Conservation (phyloP, 2,113 vertebrate species). For the Paratilapia polleni region DNA sequence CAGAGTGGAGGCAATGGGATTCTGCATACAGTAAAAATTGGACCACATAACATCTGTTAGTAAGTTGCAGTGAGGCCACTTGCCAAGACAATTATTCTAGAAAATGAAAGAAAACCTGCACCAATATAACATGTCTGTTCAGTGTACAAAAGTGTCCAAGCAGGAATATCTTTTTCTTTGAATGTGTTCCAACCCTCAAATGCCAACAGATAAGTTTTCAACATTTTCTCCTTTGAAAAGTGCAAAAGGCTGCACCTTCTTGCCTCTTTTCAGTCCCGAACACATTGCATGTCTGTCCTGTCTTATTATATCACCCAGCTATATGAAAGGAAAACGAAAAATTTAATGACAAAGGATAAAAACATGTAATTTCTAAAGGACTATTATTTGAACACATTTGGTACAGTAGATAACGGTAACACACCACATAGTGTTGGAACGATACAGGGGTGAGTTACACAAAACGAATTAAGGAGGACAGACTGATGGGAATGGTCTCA, state of each 20-base stretch:
- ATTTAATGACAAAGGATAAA: background rate
- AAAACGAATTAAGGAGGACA: constrained; percentile 13
- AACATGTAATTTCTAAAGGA: background rate
- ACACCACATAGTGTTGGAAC: background rate
- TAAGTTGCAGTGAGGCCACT: background rate
- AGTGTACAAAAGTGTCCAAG: constrained; percentile 20
- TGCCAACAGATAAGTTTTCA: background rate
- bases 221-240: background rate
- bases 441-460: background rate
- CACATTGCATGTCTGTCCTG: background rate
- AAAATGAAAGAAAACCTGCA: background rate
- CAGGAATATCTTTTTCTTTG: constrained; percentile 1
- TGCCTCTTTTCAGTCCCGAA: background rate
- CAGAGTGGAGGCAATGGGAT: background rate
- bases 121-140: constrained; percentile 14
- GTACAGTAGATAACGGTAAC: background rate
- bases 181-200: constrained; percentile 4
- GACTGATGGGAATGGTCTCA: background rate
- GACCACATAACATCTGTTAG: constrained; percentile 20
- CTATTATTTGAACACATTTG: background rate
- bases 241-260: background rate
- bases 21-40: background rate
- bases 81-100: constrained; percentile 25
- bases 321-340: background rate
- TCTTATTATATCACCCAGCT: background rate